Evolutionary conservation across 2,888 invertebrate species (phyloP).

Genomic region (Drosophila gaucha): DNA sequence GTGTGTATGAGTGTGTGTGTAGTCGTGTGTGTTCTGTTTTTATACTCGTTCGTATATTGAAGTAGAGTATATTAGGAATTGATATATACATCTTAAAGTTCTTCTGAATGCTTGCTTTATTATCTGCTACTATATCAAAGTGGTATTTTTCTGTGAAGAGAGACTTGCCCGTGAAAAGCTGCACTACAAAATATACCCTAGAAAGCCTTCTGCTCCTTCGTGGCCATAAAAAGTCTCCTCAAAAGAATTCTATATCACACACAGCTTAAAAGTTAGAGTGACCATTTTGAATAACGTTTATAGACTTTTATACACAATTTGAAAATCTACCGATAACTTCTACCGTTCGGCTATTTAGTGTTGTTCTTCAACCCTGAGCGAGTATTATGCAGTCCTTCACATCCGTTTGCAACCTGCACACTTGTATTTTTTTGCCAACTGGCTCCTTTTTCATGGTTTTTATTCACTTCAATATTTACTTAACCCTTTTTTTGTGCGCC

Average conservation of each 20-base stretch:
- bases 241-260: no score
- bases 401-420: background rate
- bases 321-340: background rate
- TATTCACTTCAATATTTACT: slow-evolving; percentile 80
- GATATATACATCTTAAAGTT: no score
- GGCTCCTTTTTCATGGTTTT: slow-evolving; percentile 73
- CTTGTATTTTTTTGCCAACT: slow-evolving; percentile 47
- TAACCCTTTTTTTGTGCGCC: slow-evolving; percentile 69
- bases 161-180: no score
- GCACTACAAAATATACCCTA: no score
- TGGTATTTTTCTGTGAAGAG: no score
- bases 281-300: no score
- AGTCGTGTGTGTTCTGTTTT: slow-evolving; percentile 30
- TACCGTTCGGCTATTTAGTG: background rate
- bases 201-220: no score
- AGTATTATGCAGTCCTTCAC: background rate
- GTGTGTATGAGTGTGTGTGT: slow-evolving; percentile 16
- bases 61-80: background rate
- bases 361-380: background rate
- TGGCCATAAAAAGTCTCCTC: no score
- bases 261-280: no score
- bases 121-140: no score
- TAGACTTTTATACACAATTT: no score
- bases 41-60: background rate
- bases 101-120: no score